Evolutionary conservation across 2,797 vertebrate genomes (phyloP), one percentile per base, ranked within the genome.

Genomic region (Vespertilio murinus): DNA sequence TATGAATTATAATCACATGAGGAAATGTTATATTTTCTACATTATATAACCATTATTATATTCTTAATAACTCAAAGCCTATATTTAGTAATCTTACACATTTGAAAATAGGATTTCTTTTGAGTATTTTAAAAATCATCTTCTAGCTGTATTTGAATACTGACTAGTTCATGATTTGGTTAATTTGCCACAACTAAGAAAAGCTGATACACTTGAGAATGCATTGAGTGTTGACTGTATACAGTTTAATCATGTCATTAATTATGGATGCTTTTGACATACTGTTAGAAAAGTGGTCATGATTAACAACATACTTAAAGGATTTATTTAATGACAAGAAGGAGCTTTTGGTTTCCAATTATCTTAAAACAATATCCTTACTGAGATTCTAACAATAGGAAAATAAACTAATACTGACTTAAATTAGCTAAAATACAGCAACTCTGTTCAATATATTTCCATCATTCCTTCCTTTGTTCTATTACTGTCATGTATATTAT

Each of bases 201-300:
- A 93, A 91, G 64, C 70, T 59, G 87, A 79, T 56, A 67, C 33
- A 82, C 92, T 86, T 90, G 89, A 87, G 80, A 88, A 91, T 90
- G n/a, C n/a, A 69, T 18, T 69, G 18, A 49, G 0, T 91, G 3
- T 74, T 87, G 65, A 83, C 56, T 42, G 52, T 67, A 69, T 49
- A 93, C 17, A 56, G 2, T 96, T 78, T 96, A 90, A 74, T 40
- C 20, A 42, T 23, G 47, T 80, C 80, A 70, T 81, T 93, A 78
- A 85, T 74, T 88, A 52, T 79, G 65, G 17, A 22, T 94, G 25
- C 59, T 70, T 75, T 54, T 56, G 64, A 71, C 69, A 71, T 54
- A n/a, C 78, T 77, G 40, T 85, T 85, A 65, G 69, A 59, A 94
- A 47, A 84, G 45, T 35, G 30, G 14, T 90, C 52, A 30, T 89